Base-by-base conservation (phyloP, 2,888 invertebrate species). In the Hylaea fasciaria region DNA sequence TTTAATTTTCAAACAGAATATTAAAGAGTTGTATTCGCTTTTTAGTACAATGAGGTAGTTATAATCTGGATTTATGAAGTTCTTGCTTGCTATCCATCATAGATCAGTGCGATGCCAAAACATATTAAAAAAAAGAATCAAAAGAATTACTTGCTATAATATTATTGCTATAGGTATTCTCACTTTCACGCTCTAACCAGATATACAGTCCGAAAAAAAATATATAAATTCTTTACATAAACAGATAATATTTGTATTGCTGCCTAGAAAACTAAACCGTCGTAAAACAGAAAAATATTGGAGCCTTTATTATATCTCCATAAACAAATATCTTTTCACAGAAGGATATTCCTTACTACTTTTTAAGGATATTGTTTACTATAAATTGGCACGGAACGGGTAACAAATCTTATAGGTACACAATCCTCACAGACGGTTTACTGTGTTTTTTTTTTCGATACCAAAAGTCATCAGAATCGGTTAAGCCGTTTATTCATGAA, bases 1-100 rank as follows among this genome's bases (percentile, higher is more conserved):
- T 54, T 53, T 1, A 44, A 59, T 28, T 14, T 48, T 53, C 58
- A 68, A 64, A 68, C 62, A 58, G 65, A 64, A 62, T 68, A 62
- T 62, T 62, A 28, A 17, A 50, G 56, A 56, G 59, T 64, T 65
- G 57, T 45, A 68, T 62, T 64, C 43, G 56, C 10, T 63, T 62
- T 64, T 60, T 13, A 54, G 53, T 53, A 43, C 54, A 48, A 52
- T 48, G 41, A 61, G 61, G 51, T 57, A 60, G 51, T 57, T 62
- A 52, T 54, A 41, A 54, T 17, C 28, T 61, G 57, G 56, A 58
- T 62, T 51, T 56, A 62, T 64, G 58, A 55, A 57, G 56, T 57
- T 65, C 28, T n/a, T 32, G 37, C 57, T 40, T 48, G 39, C 47
- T 32, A 28, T 12, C 39, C 37, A 16, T 35, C 22, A 22, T 5